Evolutionary conservation across 2,797 vertebrate genomes (phyloP).

Genomic region (Prunella strophiata): DNA sequence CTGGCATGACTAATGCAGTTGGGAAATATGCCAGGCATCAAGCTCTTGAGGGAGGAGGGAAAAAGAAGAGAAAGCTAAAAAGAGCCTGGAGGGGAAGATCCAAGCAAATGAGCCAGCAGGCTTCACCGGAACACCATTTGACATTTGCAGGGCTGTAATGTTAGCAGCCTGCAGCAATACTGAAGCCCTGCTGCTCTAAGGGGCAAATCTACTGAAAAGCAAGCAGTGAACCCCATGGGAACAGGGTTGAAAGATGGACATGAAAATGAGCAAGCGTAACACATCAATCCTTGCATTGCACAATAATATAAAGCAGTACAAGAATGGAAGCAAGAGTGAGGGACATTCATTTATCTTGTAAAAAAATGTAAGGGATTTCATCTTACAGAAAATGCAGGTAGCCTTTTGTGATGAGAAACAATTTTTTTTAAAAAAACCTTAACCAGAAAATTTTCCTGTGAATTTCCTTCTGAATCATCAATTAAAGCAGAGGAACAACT

Average conservation of each 20-base stretch:
- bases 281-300: neutral
- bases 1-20: slow-evolving; percentile 45
- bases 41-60: neutral
- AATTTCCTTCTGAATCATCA: neutral
- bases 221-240: neutral
- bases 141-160: slow-evolving; percentile 42
- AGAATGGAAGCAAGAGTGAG: neutral
- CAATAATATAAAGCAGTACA: neutral
- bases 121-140: slow-evolving; percentile 13
- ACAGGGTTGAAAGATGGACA: neutral
- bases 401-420: neutral
- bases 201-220: neutral
- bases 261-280: neutral
- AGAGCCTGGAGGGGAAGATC: slow-evolving; percentile 10
- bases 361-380: neutral
- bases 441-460: neutral
- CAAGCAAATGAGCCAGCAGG: slow-evolving; percentile 18
- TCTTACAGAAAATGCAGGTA: neutral
- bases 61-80: slow-evolving; percentile 20
- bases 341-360: neutral
- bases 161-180: neutral
- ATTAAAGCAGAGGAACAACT: neutral
- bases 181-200: slow-evolving; percentile 1
- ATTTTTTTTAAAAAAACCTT: neutral
- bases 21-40: slow-evolving; percentile 25